A percentile compares a stretch with the other conserved stretches of the same genome.
phyloP scores from a whole-genome alignment of 1,140 invertebrate genomes.

The Antheraea mylitta region DNA sequence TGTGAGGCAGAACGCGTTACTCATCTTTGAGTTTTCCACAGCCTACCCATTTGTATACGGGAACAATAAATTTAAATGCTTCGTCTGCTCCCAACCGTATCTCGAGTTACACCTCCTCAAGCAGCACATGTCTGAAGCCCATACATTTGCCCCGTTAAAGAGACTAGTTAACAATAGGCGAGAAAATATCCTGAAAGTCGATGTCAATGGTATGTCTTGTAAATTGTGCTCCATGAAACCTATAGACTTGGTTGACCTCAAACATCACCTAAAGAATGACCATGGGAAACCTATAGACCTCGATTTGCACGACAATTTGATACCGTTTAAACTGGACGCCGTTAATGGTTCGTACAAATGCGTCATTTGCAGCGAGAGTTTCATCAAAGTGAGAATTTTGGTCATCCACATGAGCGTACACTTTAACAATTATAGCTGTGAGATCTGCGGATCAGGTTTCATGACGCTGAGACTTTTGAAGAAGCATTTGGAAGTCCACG shows the following conservation, averaged over 20 bases:
- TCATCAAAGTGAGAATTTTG: slow-evolving; percentile 71
- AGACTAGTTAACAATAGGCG: slow-evolving; percentile 58
- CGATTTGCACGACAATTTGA: slow-evolving; percentile 61
- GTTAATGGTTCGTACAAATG: slow-evolving; percentile 62
- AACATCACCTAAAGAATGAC: slow-evolving; percentile 52
- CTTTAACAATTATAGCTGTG: slow-evolving; percentile 72
- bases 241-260: slow-evolving; percentile 44
- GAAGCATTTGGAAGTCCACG: slow-evolving; percentile 75
- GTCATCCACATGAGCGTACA: slow-evolving; percentile 73
- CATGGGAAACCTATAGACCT: slow-evolving; percentile 59
- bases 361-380: slow-evolving; percentile 79
- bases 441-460: slow-evolving; percentile 78
- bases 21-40: slow-evolving; percentile 62
- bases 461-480: slow-evolving; percentile 78
- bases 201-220: slow-evolving; percentile 53
- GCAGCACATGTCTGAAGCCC: slow-evolving; percentile 52
- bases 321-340: slow-evolving; percentile 60
- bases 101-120: slow-evolving; percentile 49
- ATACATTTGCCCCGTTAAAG: slow-evolving; percentile 54
- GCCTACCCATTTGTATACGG: slow-evolving; percentile 66
- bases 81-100: slow-evolving; percentile 60
- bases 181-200: slow-evolving; percentile 64
- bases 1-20: slow-evolving; percentile 55
- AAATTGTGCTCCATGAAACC: slow-evolving; percentile 48
- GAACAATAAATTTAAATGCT: slow-evolving; percentile 70